Evolutionary conservation across 2,888 invertebrate species (phyloP).

Genomic region (Psococerastis gibbosa): DNA sequence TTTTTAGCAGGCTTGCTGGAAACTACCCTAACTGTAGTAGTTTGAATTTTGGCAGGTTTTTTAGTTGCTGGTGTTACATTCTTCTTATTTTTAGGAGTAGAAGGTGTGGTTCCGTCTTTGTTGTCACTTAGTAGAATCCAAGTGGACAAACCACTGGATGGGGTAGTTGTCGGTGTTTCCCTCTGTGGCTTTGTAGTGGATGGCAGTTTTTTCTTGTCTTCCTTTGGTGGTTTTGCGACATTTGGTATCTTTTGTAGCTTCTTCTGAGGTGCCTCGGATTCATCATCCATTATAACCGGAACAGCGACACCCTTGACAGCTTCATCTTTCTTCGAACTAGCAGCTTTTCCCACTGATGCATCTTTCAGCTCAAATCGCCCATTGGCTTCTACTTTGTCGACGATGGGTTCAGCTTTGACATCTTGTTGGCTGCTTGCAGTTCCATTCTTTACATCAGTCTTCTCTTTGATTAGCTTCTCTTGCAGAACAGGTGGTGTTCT

Average conservation of each 20-base stretch:
- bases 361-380: not conserved
- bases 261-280: not conserved
- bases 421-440: constrained; percentile 24
- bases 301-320: constrained; percentile 38
- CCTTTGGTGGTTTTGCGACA: constrained; percentile 13
- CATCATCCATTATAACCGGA: constrained; percentile 40
- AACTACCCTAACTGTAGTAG: not conserved
- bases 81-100: constrained; percentile 18
- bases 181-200: constrained; percentile 18
- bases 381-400: constrained; percentile 10
- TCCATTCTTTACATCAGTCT: constrained; percentile 29
- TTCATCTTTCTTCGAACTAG: constrained; percentile 15
- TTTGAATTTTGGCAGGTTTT: constrained; percentile 15
- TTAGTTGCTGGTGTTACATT: constrained; percentile 14
- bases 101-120: constrained; percentile 19
- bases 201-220: constrained; percentile 22
- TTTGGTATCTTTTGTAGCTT: constrained; percentile 5
- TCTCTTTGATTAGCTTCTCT: constrained; percentile 27
- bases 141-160: constrained; percentile 46
- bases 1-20: constrained; percentile 16
- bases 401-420: not conserved
- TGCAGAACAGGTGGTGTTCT: constrained; percentile 43
- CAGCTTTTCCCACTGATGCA: constrained; percentile 3
- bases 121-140: constrained; percentile 50
- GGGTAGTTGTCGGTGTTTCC: constrained; percentile 31